These are phyloP conservation scores for Hippoglossus hippoglossus DNA, from an alignment of 2,797 vertebrate species.

Conservation along the genomic window DNA sequence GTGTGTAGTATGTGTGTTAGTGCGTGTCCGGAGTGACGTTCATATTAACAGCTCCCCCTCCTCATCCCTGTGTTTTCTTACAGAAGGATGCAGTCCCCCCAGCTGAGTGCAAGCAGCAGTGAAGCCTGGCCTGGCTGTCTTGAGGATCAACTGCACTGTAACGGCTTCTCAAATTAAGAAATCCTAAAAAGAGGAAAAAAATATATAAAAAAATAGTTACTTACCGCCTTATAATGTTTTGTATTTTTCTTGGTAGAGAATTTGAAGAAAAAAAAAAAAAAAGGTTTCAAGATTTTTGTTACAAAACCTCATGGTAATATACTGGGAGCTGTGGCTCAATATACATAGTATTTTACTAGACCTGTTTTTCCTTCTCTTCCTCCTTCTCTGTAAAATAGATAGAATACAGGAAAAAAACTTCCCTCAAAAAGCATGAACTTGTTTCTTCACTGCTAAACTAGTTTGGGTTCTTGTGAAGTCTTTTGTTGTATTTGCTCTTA, in stretches of 20 bases:
- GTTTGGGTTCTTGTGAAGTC: slow-evolving; percentile 95
- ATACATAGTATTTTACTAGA: slow-evolving; percentile 94
- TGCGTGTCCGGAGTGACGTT: background rate
- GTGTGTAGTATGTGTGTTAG: slow-evolving; percentile 12
- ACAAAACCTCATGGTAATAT: slow-evolving; percentile 84
- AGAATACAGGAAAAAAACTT: slow-evolving; percentile 70
- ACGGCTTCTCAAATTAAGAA: slow-evolving; percentile 89
- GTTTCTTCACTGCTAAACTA: slow-evolving; percentile 92
- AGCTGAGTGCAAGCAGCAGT: slow-evolving; percentile 99
- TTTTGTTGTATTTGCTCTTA: slow-evolving; percentile 91
- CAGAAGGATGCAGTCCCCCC: slow-evolving; percentile 97
- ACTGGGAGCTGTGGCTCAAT: slow-evolving; percentile 88
- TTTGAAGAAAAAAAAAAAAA: slow-evolving; percentile 80
- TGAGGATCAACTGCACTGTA: slow-evolving; percentile 97
- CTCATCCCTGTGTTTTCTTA: slow-evolving; percentile 63
- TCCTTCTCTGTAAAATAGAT: slow-evolving; percentile 87
- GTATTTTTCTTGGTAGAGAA: slow-evolving; percentile 98
- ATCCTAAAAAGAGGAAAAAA: slow-evolving; percentile 69
- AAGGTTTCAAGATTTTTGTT: slow-evolving; percentile 91
- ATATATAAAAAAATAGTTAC: slow-evolving; percentile 88
- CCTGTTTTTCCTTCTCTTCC: slow-evolving; percentile 76
- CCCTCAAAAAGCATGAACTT: slow-evolving; percentile 87
- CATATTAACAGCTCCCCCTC: background rate
- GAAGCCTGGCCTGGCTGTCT: slow-evolving; percentile 90
- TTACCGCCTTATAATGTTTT: slow-evolving; percentile 99